A percentile compares a stretch with the other conserved stretches of the same genome.
Evolutionary conservation across 1,140 invertebrate genomes (phyloP).

Genomic region (Acromyrmex heyeri): DNA sequence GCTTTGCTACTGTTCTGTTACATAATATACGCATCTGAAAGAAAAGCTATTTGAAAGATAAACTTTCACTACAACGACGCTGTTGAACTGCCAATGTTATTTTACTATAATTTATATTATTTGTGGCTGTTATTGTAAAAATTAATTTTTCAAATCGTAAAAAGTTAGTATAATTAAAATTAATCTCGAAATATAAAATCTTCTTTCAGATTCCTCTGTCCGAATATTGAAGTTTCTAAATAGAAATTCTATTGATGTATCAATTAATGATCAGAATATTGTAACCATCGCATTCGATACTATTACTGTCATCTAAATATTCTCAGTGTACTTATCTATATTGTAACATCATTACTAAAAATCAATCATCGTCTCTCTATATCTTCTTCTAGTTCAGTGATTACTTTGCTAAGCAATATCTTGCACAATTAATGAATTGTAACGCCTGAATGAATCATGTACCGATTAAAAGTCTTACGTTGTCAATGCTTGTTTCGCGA

Average conservation of each 20-base stretch:
- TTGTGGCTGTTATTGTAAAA: conserved; percentile 4
- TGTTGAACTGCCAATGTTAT: conserved; percentile 6
- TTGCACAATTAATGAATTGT: conserved; percentile 32
- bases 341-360: neutral
- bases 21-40: neutral
- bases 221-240: conserved; percentile 53
- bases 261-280: conserved; percentile 46
- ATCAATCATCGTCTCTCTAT: conserved; percentile 22
- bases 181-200: conserved; percentile 31
- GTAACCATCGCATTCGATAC: conserved; percentile 10
- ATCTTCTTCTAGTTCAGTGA: neutral
- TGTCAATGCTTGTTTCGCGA: neutral
- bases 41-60: neutral
- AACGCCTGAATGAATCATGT: neutral
- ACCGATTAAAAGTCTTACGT: neutral
- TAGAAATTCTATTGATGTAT: conserved; percentile 24
- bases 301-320: conserved; percentile 31
- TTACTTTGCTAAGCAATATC: conserved; percentile 9
- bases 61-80: neutral
- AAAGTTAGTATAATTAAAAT: neutral
- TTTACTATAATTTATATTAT: conserved; percentile 16
- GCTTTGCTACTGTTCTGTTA: neutral
- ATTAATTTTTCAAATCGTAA: conserved; percentile 1
- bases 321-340: conserved; percentile 37
- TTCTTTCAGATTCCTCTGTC: conserved; percentile 63